Conservation (phyloP, 1,140 invertebrate genomes). For the Lucilia cuprina region DNA sequence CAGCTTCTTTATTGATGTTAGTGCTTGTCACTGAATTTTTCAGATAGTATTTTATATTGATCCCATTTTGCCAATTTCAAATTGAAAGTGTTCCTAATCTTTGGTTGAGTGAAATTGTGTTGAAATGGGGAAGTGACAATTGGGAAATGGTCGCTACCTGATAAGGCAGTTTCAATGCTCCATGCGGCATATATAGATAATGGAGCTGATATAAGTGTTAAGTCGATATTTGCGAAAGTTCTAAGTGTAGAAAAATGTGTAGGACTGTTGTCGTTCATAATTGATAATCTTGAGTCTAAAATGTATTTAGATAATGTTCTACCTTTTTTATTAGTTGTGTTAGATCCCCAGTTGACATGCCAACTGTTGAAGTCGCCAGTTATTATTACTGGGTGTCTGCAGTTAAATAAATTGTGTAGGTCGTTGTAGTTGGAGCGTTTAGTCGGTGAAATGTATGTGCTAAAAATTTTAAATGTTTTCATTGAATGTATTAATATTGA, state of each 20-base stretch:
- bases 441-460: not conserved
- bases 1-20: slow-evolving; percentile 19
- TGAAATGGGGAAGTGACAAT: slow-evolving; percentile 17
- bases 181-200: not conserved
- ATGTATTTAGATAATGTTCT: slow-evolving; percentile 32
- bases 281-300: not conserved
- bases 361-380: slow-evolving; percentile 42
- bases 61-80: not conserved
- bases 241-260: slow-evolving; percentile 23
- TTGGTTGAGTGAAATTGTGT: not conserved
- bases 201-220: slow-evolving; percentile 2
- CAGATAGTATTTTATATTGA: not conserved
- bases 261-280: not conserved
- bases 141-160: slow-evolving; percentile 35
- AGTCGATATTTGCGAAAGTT: slow-evolving; percentile 18
- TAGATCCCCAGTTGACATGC: slow-evolving; percentile 33
- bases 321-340: slow-evolving; percentile 5
- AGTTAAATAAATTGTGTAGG: not conserved
- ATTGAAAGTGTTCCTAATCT: not conserved
- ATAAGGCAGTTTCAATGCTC: slow-evolving; percentile 18
- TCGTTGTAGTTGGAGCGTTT: not conserved
- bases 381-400: slow-evolving; percentile 34
- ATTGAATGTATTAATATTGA: not conserved
- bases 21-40: too few relatives aligned
- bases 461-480: not conserved